phyloP scores from a whole-genome alignment of 1,140 invertebrate genomes.

The Trachymyrmex septentrionalis region DNA sequence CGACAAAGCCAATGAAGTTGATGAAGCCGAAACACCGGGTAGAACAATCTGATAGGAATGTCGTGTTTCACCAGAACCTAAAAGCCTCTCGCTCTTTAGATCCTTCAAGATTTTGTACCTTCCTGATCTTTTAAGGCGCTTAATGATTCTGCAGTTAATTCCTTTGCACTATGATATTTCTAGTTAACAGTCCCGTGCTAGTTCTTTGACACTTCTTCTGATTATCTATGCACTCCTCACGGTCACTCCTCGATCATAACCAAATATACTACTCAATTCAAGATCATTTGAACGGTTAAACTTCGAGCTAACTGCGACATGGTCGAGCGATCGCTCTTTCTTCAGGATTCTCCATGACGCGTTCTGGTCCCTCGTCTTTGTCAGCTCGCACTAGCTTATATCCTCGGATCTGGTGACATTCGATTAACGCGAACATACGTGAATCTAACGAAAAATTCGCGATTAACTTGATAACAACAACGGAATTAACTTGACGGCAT shows the following conservation, averaged over 20 bases:
- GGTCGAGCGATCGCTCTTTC: background rate
- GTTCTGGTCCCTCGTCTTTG: background rate
- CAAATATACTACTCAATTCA: background rate
- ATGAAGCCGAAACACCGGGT: background rate
- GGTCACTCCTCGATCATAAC: background rate
- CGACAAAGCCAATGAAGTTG: slow-evolving; percentile 46
- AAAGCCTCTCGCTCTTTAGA: background rate
- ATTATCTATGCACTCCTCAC: background rate
- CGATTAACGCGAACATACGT: background rate
- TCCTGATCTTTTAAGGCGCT: background rate
- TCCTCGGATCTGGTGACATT: background rate
- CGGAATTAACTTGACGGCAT: slow-evolving; percentile 57
- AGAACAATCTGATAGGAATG: background rate
- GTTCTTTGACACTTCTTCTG: background rate
- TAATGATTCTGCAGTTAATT: background rate
- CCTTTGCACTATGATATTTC: background rate
- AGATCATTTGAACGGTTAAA: background rate
- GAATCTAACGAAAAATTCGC: background rate
- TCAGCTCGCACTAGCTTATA: background rate
- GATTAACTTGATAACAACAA: background rate
- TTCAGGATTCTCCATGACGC: slow-evolving; percentile 22
- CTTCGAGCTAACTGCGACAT: background rate
- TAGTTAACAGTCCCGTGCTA: background rate
- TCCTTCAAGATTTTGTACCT: background rate
- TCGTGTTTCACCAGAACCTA: background rate